Base-by-base conservation (phyloP, 1,140 invertebrate species). In the Atta colombica region DNA sequence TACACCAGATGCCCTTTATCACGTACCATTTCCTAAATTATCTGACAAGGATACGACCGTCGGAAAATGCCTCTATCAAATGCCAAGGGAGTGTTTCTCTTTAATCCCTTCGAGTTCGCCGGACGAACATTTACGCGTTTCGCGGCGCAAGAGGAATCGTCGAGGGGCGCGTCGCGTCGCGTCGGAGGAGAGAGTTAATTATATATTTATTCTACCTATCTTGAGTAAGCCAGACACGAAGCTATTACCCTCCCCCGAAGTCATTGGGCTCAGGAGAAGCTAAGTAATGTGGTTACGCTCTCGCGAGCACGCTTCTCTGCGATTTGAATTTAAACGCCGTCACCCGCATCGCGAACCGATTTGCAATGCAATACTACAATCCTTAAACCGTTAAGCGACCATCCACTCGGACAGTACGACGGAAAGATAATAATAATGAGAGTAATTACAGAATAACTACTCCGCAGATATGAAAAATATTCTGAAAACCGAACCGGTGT, bases 191-290 rank as follows among this genome's bases (percentile, higher is more conserved):
- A 81, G 69, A 75, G 55, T 84, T 84, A 84, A 84, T 84, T 84
- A 84, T 75, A 84, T 75, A 75, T 84, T 84, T 84, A 69, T 63
- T 84, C 69, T 84, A 60, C 55, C 25, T 84, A 84, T 84, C 80
- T 75, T 35, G 80, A 39, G 39, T 45, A 35, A 74, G 55, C 68
- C 80, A 84, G 58, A 61, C 80, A 21, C 69, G 58, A 51, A 55
- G 69, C 69, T 74, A 74, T 82, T 82, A 82, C 7, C 18, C 61
- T 35, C 7, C 39, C 12, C 39, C 12, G 2, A 49, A 61, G 18
- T 60, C 55, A 12, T 75, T 25, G 53, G 8, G 55, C 69, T 74
- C 35, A 21, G 18, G 8, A 82, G 55, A 16, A 51, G 69, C n/a
- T 75, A 69, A 82, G 66, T 55, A 49, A 45, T 6, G 68, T 45